Evolutionary conservation across 2,888 invertebrate species (phyloP), one percentile per base, ranked within the genome.

Genomic region (Ellobium chinense): DNA sequence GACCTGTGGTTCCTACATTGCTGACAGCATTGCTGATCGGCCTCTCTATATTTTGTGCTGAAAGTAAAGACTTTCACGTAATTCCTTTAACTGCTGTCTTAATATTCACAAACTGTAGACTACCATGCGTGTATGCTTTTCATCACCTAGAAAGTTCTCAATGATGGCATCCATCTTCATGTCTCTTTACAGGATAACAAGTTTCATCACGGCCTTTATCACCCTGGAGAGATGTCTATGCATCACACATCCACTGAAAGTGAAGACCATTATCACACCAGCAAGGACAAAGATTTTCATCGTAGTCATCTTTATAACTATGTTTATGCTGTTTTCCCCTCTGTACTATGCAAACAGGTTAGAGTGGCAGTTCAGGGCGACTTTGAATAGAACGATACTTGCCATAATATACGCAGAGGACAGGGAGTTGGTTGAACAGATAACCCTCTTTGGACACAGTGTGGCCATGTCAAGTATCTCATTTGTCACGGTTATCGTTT

Each of bases 161-260:
- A n/a, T n/a, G n/a, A n/a, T n/a, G n/a, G n/a, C n/a, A n/a, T n/a
- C n/a, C n/a, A n/a, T n/a, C n/a, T 34, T 31, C 7, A 36, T 21
- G 36, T 37, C 12, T 66, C 27, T 39, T 1, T 39, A 2, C 68
- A 68, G 68, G 27, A 39, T 68, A 39, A 68, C 68, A n/a, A 68
- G 68, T 39, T 68, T 68, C 27, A 68, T 68, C 39, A 68, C 68
- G 1, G 68, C 68, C 12, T 68, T 68, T 39, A 68, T 68, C 27
- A 39, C 68, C 2, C 27, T 68, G 39, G 68, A 68, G 14, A 37
- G 68, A 68, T 68, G 68, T 39, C 39, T 68, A 12, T 68, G 68
- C 18, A 68, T 68, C 24, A 39, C 68, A 7, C 1, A 39, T 12
- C 68, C 68, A 1, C 39, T 68, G 2, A 68, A 37, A 27, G 68